Conservation (phyloP, 2,797 vertebrate genomes). For the Acomys russatus region DNA sequence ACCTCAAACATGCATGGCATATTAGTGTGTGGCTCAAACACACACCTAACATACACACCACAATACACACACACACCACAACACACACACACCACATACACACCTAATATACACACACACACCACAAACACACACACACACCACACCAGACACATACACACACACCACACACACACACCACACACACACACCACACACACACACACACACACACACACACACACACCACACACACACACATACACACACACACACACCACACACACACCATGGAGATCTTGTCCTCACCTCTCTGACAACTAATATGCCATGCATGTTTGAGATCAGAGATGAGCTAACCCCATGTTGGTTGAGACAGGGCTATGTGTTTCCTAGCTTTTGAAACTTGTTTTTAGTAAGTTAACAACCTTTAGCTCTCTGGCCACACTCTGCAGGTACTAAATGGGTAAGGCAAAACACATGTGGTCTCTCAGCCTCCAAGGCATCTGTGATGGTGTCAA, state of each 20-base stretch:
- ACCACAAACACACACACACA: background rate
- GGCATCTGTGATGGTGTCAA: background rate
- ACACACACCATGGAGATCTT: background rate
- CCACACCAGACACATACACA: too few relatives aligned
- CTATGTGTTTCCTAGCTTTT: background rate
- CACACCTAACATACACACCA: background rate
- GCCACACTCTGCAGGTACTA: background rate
- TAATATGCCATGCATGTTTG: background rate
- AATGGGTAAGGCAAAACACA: background rate
- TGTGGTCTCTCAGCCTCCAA: background rate
- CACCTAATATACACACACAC: too few relatives aligned
- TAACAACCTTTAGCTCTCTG: background rate
- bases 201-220: background rate
- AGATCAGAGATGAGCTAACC: too few relatives aligned
- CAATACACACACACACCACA: too few relatives aligned
- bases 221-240: background rate
- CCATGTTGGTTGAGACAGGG: background rate
- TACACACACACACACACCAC: background rate
- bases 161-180: background rate
- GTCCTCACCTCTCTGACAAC: conserved; percentile 32
- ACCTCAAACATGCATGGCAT: background rate
- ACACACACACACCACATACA: too few relatives aligned
- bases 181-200: too few relatives aligned
- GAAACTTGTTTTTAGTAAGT: conserved; percentile 15
- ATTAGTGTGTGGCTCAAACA: too few relatives aligned